Evolutionary conservation across 1,140 invertebrate species (phyloP), one percentile per base, ranked within the genome.

Genomic region (Plutomurus gul): DNA sequence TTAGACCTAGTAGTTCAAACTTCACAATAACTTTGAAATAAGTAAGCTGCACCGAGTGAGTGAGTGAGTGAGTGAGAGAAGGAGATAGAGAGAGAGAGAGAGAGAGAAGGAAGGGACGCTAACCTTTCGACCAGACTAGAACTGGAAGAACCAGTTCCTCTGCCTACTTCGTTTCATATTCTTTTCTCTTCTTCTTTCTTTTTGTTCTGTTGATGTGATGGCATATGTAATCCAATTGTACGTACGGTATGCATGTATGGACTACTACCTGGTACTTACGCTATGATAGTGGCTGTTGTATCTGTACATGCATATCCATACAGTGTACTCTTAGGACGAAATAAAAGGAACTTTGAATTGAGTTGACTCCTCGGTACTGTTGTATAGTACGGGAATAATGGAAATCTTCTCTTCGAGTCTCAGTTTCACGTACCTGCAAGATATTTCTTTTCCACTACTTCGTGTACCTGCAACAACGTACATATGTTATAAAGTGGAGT

Each of bases 61-160:
- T 27, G 51, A 56, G 30, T n/a, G 2, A 30, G 18, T 33, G 13
- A n/a, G 27, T n/a, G 27, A 36, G 11, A 33, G 18, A 11, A 60
- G 27, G 36, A 56, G 51, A 56, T 65, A 33, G 2, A 30, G 18
- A 65, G 13, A n/a, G 27, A 65, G 11, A 65, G 56, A 18, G 20
- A 3, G 1, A 18, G 46, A 49, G 36, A 20, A n/a, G 36, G 43
- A 80, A 80, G 79, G 76, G 80, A 78, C 80, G 76, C 76, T 77
- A 81, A 81, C 80, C 80, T 81, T 78, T 81, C 71, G 72, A 78
- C 49, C 72, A 72, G 70, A 78, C 72, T 51, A 78, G 56, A 81
- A 81, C 80, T 81, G 80, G 80, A 70, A 65, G 71, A 75, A 75
- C 80, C 80, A 81, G 80, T 81, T 81, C 46, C 70, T 46, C 36